Evolutionary conservation across 2,113 vertebrate genomes (phyloP).

Genomic region (Leucopsar rothschildi): DNA sequence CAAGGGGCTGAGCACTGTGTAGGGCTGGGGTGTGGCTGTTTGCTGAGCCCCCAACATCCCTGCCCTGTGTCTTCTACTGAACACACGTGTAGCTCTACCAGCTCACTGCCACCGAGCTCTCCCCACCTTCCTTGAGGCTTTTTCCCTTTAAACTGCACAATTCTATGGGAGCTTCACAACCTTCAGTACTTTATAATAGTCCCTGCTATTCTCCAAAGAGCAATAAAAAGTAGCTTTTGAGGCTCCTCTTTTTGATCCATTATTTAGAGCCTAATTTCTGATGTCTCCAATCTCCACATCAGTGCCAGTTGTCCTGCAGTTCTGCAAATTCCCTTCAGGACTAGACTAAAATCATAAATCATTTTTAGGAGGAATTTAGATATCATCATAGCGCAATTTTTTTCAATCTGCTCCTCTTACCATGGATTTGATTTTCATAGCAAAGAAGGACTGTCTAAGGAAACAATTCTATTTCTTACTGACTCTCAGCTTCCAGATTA

Average conservation of each 20-base stretch:
- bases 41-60: fast-evolving
- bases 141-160: not conserved
- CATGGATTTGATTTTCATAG: slow-evolving; percentile 54
- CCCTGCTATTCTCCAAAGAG: slow-evolving; percentile 1
- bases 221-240: slow-evolving; percentile 44
- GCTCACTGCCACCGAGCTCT: not conserved
- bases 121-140: not conserved
- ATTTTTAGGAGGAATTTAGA: slow-evolving; percentile 44
- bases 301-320: slow-evolving; percentile 9
- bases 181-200: slow-evolving; percentile 44
- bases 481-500: slow-evolving; percentile 66
- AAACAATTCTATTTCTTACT: slow-evolving; percentile 48
- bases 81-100: not conserved
- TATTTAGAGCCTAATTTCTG: slow-evolving; percentile 56
- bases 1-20: fast-evolving
- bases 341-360: slow-evolving; percentile 29
- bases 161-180: slow-evolving; percentile 1
- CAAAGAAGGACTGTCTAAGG: slow-evolving; percentile 46
- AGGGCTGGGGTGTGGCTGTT: not conserved
- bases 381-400: slow-evolving; percentile 15
- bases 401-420: slow-evolving; percentile 43
- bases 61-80: not conserved
- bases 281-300: slow-evolving; percentile 43
- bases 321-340: slow-evolving; percentile 47
- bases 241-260: slow-evolving; percentile 55